Base-by-base conservation (phyloP, 2,888 invertebrate genomes). In the Stenodema calcarata region DNA sequence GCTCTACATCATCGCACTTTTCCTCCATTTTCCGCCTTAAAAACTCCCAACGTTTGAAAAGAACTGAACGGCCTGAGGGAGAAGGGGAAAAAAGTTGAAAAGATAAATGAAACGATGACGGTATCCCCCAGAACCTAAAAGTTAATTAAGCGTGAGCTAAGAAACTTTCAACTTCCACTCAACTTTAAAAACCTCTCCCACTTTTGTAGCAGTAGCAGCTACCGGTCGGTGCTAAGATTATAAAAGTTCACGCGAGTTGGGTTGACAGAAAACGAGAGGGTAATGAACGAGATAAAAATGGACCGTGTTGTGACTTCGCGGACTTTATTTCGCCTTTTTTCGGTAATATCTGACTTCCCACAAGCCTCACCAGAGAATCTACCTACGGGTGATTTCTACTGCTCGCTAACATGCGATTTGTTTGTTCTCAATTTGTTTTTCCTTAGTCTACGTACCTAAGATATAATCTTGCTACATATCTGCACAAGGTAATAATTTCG, bases 81-180 rank as follows among this genome's bases (percentile, higher is more conserved):
- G 28, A 54, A 41, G 70, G 35, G 23, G 35, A 80, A 80, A 82
- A 82, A 84, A 84, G 54, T 62, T 47, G 44, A 62, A 80, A 84
- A 84, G 84, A 84, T 84, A 84, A 84, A 84, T 84, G 84, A 84
- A 84, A 84, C 84, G 84, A 84, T 84, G 84, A 84, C 84, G 84
- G 84, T 73, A 84, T 84, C 75, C 35, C 82, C 75, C 84, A 73
- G 84, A 73, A 84, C 84, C 84, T 84, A 84, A 84, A 84, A 84
- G 84, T 84, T 84, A 84, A 84, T 84, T 84, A 73, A 84, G 84
- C 84, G 84, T 84, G 70, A 47, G 84, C 75, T 42, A 62, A 84
- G 44, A 84, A 84, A 84, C 84, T 84, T 84, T 84, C 75, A 84
- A 84, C 84, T 84, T 84, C 84, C 73, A 84, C 84, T 84, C 84